Base-by-base conservation (phyloP, 2,888 invertebrate genomes). In the Drosophila putrida region DNA sequence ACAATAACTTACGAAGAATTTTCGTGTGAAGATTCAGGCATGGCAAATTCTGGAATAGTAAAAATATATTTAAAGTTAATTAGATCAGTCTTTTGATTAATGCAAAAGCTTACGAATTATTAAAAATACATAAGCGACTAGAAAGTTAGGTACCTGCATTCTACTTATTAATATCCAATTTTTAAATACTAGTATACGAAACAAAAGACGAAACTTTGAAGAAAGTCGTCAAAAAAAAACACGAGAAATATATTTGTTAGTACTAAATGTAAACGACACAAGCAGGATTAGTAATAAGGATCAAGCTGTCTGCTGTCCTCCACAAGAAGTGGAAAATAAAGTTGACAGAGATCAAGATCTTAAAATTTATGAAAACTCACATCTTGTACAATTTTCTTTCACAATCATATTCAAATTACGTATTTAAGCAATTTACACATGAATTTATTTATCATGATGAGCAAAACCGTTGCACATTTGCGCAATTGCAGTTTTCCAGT, bases 1-100 rank as follows among this genome's bases (percentile, higher is more conserved):
- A 15, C 41, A 43, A 35, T 1, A 68, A 83, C 82, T 88, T 88
- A 83, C 83, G 69, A 50, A n/a, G 78, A 62, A 50, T 61, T 75
- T 13, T 44, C 57, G 20, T 58, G 59, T 10, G 80, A 79, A 66
- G 85, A 79, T 15, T 51, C 63, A 67, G 88, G 83, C 83, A 83
- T 83, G 49, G 50, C 75, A 65, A 54, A 35, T 55, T 76, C 83
- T 83, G 82, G 41, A 83, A 88, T 20, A 65, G 55, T 46, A 15
- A 39, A 46, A 11, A 38, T 27, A 46, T 31, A 27, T 57, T 50
- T 33, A 6, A 47, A 47, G 35, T 50, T 50, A 50, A 13, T 43
- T 1, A 6, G 9, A 9, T 27, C 25, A 38, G 9, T 10, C 13
- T 39, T 15, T 6, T 6, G n/a, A 13, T 6, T 1, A 11, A 38